These are phyloP conservation scores for Callionymus lyra DNA, from an alignment of 2,113 vertebrate species.

Conservation along the genomic window DNA sequence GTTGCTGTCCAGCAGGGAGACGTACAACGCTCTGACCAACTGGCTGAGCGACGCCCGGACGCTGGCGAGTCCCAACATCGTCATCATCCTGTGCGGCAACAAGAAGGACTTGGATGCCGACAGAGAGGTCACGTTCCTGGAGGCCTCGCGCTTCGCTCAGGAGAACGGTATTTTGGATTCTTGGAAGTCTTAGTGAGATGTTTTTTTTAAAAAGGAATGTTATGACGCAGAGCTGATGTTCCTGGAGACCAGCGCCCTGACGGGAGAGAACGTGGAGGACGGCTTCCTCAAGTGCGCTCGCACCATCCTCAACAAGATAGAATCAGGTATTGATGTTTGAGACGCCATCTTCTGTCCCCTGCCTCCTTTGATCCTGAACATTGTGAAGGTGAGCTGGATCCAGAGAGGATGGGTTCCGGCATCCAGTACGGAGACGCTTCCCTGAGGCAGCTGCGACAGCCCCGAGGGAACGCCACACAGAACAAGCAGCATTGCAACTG, in stretches of 20 bases:
- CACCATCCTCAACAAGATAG: conserved; percentile 86
- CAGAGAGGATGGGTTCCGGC: conserved; percentile 89
- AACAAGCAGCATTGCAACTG: conserved; percentile 81
- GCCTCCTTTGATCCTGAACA: not conserved
- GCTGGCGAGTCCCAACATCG: conserved; percentile 85
- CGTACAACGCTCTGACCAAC: conserved; percentile 83
- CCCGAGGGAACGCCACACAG: conserved; percentile 69
- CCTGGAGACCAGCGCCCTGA: conserved; percentile 86
- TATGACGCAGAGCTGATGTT: conserved; percentile 79
- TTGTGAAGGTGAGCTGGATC: conserved; percentile 79
- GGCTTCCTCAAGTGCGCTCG: conserved; percentile 86
- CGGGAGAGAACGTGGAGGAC: conserved; percentile 86
- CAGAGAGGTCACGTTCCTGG: conserved; percentile 85
- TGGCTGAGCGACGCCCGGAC: conserved; percentile 87
- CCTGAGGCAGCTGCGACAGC: conserved; percentile 79
- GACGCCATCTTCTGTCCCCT: not conserved
- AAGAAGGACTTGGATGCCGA: conserved; percentile 90
- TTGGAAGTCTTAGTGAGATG: too few relatives aligned
- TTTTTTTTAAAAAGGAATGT: too few relatives aligned
- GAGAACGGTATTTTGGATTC: conserved; percentile 82
- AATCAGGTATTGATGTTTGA: conserved; percentile 69
- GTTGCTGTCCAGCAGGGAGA: conserved; percentile 71
- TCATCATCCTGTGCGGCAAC: conserved; percentile 87
- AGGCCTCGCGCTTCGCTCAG: conserved; percentile 86
- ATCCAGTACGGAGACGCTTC: conserved; percentile 87